These are phyloP conservation scores for Brachirus orientalis DNA, from an alignment of 2,113 vertebrate species.

Conservation along the genomic window DNA sequence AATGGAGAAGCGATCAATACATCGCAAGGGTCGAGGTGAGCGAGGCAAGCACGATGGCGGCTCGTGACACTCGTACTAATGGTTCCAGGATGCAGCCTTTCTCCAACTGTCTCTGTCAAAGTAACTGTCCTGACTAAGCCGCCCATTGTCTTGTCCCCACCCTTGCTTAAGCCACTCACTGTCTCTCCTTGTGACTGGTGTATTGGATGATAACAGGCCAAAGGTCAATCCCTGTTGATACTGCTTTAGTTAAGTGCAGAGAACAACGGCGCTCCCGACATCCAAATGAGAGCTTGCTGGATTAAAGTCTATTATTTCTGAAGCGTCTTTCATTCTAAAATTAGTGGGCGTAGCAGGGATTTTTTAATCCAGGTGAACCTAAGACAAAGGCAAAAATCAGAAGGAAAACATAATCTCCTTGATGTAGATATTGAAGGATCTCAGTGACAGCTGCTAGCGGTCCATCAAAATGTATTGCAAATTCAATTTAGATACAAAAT, in stretches of 20 bases:
- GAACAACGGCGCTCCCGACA: conserved; percentile 1
- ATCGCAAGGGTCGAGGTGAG: conserved; percentile 61
- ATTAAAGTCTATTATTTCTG: no score
- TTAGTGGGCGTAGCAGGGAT: no score
- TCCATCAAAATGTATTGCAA: no score
- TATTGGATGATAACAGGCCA: conserved; percentile 42
- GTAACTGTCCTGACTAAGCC: conserved; percentile 24
- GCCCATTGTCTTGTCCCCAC: conserved; percentile 39
- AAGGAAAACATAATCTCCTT: no score
- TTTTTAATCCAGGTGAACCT: no score
- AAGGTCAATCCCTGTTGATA: conserved; percentile 74
- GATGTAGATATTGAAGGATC: no score
- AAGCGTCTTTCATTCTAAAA: no score
- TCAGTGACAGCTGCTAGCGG: no score
- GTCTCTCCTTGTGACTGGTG: conserved; percentile 10
- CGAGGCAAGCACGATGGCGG: conserved; percentile 22
- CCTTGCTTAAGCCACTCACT: conserved; percentile 59
- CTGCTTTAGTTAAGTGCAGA: conserved; percentile 40
- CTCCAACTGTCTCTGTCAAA: conserved; percentile 59
- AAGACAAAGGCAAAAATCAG: no score
- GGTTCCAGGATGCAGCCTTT: background rate
- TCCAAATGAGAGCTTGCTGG: conserved; percentile 22
- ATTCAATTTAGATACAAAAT: no score
- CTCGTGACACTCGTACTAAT: conserved; percentile 72
- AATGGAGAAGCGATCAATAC: conserved; percentile 72